These are phyloP conservation scores for Pelecanoides urinatrix DNA, from an alignment of 2,113 vertebrate species.

Conservation along the genomic window DNA sequence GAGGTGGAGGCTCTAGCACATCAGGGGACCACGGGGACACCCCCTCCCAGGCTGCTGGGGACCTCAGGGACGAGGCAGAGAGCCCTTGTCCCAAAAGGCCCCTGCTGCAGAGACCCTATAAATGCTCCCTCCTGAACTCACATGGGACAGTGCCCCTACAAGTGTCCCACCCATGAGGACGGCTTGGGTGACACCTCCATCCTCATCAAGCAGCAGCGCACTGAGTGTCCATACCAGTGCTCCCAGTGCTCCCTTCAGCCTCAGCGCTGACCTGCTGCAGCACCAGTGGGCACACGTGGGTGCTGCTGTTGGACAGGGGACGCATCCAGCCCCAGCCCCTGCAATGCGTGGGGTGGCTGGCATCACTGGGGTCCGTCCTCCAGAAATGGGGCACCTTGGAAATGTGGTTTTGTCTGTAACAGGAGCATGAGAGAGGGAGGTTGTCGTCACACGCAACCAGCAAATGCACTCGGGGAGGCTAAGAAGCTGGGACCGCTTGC, in stretches of 20 bases:
- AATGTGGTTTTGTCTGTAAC: neutral
- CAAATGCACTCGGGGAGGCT: rapidly evolving
- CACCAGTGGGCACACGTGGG: too few species aligned
- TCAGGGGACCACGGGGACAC: neutral
- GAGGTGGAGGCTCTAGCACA: neutral
- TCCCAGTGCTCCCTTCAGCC: neutral
- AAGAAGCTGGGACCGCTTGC: rapidly evolving
- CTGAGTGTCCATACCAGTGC: neutral
- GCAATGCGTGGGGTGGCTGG: rapidly evolving
- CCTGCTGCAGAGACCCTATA: neutral
- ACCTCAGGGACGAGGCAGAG: neutral
- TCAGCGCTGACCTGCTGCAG: neutral
- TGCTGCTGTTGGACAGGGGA: neutral
- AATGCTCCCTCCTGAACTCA: neutral
- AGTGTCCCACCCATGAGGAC: neutral
- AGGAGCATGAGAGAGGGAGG: neutral
- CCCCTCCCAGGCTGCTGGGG: neutral
- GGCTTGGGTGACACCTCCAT: neutral
- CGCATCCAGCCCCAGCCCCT: neutral
- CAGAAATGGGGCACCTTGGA: neutral
- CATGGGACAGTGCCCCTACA: neutral
- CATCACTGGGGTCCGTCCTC: neutral
- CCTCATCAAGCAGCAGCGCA: neutral
- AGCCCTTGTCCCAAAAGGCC: neutral
- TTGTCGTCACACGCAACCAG: neutral